Base-by-base conservation (phyloP, 2,113 vertebrate genomes). In the Piaya cayana region DNA sequence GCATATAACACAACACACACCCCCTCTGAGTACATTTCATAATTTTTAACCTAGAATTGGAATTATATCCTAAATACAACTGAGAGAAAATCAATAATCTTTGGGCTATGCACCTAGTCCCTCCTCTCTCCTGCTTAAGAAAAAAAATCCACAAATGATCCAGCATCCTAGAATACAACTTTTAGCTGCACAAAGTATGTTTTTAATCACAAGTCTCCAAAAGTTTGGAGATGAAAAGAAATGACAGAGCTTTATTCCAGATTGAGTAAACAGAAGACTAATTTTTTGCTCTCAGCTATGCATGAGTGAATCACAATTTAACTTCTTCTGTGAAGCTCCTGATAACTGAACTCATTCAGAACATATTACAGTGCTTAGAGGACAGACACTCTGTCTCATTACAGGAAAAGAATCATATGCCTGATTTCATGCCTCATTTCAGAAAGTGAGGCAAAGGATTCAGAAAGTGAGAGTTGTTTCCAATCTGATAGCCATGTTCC, bases 391-490 rank as follows among this genome's bases (percentile, higher is more conserved):
- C 63, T 50, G 59, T 53, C 78, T 91, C 82, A 62, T 69, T 91
- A 94, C 67, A 88, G 70, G 67, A 85, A 49, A 37, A 72, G 32
- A 94, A 85, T 88, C 71, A 83, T 52, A 92, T 47, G 74, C 74
- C 55, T n/a, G 23, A 93, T 86, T 91, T 95, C 71, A 90, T 59
- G 85, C 69, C 39, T 93, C 60, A 59, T 72, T 94, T 96, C 59
- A 86, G 79, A 88, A 88, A 80, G 62, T 15, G 55, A 95, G 86
- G 69, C 29, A 32, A 83, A 94, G 52, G 29, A 81, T 90, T 78
- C 42, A 59, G 65, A 90, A 88, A 90, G 63, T 18, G 23, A 81
- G 36, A 76, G 75, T 27, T 88, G 50, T 62, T 85, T 83, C 76
- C 79, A 94, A 90, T 74, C 58, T 70, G 39, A 89, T 90, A 87